Percentiles rank a stretch among this genome's conserved stretches.
Evolutionary conservation across 2,113 vertebrate genomes (phyloP).

Genomic region (Thinocorus orbignyianus): DNA sequence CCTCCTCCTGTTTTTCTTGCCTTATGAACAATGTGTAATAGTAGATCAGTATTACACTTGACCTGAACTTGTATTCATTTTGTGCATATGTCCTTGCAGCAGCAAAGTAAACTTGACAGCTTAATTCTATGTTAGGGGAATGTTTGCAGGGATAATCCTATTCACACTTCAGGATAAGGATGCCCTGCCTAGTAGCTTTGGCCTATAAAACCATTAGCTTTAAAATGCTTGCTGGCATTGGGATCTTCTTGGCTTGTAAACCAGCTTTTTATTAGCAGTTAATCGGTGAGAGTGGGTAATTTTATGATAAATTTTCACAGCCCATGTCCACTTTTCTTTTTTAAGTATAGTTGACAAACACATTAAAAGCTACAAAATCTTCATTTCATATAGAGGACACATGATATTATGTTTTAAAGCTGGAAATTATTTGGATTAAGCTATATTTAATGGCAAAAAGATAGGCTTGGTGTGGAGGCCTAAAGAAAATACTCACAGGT

Average conservation of each 20-base stretch:
- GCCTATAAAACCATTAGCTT: constrained; percentile 74
- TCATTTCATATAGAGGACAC: background rate
- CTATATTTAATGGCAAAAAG: background rate
- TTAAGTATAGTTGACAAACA: constrained; percentile 18
- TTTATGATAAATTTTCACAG: constrained; percentile 33
- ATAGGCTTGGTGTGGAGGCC: background rate
- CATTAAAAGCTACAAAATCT: background rate
- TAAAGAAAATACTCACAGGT: background rate
- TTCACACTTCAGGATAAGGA: constrained; percentile 66
- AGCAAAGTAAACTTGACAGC: constrained; percentile 66
- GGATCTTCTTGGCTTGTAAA: constrained; percentile 73
- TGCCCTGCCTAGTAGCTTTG: constrained; percentile 55
- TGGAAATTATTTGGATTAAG: background rate
- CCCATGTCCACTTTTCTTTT: background rate
- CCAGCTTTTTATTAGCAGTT: constrained; percentile 59
- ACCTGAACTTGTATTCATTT: constrained; percentile 52
- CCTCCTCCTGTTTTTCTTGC: background rate
- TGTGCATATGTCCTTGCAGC: background rate
- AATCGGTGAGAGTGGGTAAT: constrained; percentile 39
- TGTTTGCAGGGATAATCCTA: constrained; percentile 74
- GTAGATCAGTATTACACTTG: constrained; percentile 42
- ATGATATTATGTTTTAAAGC: background rate
- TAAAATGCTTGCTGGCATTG: constrained; percentile 65
- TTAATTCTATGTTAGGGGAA: constrained; percentile 75
- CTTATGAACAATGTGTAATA: constrained; percentile 11